Evolutionary conservation across 2,888 invertebrate species (phyloP), one percentile per base, ranked within the genome.

Genomic region (Sphecodes monilicornis): DNA sequence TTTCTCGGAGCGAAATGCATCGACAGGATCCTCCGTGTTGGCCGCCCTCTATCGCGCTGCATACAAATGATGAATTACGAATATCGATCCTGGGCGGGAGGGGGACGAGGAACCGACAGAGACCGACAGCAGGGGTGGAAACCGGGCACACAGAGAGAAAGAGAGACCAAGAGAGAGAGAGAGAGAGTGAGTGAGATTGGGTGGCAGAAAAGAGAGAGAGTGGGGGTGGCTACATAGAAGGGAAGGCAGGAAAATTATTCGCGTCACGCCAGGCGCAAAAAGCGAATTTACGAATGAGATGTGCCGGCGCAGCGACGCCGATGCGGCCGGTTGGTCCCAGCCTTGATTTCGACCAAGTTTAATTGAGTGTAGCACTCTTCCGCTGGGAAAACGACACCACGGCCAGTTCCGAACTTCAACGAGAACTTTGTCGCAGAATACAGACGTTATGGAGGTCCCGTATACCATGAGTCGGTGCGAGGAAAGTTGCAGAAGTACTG

Each of bases 31-130:
- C 88, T 84, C 76, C 90, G 85, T 90, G 85, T 85, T 84, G 88
- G 88, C 82, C 83, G 92, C 90, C 86, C 92, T 91, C 89, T 91
- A 91, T 91, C 92, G 91, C 90, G 92, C 90, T 92, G 94, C 94
- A 94, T 94, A 94, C 94, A 94, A 94, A 94, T 94, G 94, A 94
- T 94, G 93, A 94, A 94, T 94, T 94, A 94, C 93, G 92, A 92
- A 92, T 93, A 94, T 94, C 93, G 94, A 94, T 92, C 92, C 87
- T 82, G 69, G 66, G 86, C 43, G 77, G 50, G 75, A 81, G 86
- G 81, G 73, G 88, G 86, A 89, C 85, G 88, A 82, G 72, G 82
- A 50, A 78, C 29, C 54, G 82, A 41, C 76, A 46, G 78, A 66
- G 69, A 68, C 75, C 69, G 79, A 76, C 46, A 66, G 76, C n/a